phyloP scores from a whole-genome alignment of 2,888 invertebrate genomes.

The Pristionchus arcanus region DNA sequence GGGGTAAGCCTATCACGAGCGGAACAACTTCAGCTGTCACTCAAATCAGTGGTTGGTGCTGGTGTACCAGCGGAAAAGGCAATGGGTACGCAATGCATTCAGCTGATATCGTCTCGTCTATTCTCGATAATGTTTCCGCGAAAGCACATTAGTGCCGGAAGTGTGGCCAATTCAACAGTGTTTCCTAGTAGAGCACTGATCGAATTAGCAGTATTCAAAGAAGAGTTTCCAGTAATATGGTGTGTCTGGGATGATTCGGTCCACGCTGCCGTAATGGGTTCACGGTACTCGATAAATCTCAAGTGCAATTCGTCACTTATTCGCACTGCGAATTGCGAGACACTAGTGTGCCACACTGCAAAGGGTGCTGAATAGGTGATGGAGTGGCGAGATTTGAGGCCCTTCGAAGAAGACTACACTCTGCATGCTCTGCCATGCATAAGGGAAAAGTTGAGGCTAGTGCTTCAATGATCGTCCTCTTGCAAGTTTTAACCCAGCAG shows the following conservation, averaged over 20 bases:
- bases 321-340: background rate
- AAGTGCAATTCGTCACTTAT: background rate
- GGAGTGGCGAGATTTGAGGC: conserved; percentile 8
- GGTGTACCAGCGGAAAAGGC: background rate
- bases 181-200: background rate
- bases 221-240: background rate
- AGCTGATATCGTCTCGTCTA: background rate
- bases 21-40: background rate
- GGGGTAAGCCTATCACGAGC: conserved; percentile 5
- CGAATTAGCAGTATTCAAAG: background rate
- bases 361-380: background rate
- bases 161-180: background rate
- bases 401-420: background rate
- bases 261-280: background rate
- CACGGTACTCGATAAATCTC: background rate
- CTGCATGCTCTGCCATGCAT: background rate
- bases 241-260: background rate
- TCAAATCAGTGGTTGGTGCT: background rate
- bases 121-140: conserved; percentile 2
- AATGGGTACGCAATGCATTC: background rate
- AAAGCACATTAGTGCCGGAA: background rate
- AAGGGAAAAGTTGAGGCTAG: background rate
- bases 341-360: background rate
- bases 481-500: background rate
- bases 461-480: background rate